Conservation (phyloP, 2,113 vertebrate species). For the Butastur rufipennis region DNA sequence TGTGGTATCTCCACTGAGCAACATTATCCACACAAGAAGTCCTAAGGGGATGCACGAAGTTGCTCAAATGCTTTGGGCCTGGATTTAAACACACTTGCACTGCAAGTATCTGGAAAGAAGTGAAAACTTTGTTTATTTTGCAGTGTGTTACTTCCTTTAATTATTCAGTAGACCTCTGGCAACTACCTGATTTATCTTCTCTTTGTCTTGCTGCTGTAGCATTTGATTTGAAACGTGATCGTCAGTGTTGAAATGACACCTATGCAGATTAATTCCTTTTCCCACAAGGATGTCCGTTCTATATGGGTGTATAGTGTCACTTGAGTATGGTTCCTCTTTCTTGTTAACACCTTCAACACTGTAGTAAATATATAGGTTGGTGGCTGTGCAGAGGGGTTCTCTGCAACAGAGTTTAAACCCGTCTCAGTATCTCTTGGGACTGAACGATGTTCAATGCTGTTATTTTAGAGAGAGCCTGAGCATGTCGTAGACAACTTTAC, state of each 20-base stretch:
- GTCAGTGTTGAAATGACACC: background rate
- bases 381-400: background rate
- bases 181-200: background rate
- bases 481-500: background rate
- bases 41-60: background rate
- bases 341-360: background rate
- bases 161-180: constrained; percentile 9
- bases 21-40: background rate
- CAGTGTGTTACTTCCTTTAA: background rate
- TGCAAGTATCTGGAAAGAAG: background rate
- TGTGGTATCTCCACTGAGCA: background rate
- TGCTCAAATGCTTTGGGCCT: background rate
- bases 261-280: background rate
- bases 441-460: background rate
- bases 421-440: background rate
- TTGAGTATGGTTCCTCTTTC: background rate
- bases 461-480: background rate
- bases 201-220: background rate
- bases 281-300: background rate
- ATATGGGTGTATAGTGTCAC: background rate
- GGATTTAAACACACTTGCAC: background rate
- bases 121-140: background rate
- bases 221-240: background rate
- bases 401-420: background rate
- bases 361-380: accelerated